Base-by-base conservation (phyloP, 2,113 vertebrate species). In the Tupaia tana region DNA sequence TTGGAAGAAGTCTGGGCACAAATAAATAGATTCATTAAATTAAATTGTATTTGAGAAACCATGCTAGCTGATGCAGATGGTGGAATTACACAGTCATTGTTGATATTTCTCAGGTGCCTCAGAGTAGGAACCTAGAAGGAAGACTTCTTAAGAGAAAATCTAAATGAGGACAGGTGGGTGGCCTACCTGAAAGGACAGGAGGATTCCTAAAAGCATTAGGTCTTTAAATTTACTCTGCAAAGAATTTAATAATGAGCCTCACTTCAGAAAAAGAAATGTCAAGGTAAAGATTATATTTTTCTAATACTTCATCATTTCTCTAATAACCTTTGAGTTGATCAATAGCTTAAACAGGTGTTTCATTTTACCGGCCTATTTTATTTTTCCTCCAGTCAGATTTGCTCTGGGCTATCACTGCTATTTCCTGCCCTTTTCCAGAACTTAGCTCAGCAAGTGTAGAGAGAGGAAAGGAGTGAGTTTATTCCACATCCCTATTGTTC, bases 311-410 rank as follows among this genome's bases (percentile, higher is more conserved):
- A 70, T 95, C 86, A 93, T 86, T 94, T 95, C 71, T 86, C 20
- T 93, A 82, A 95, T 95, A 95, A 93, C 95, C 89, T 97, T 95
- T 91, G 96, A 81, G 91, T 66, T 97, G 95, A 95, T 98, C 94
- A 82, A 96, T 97, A 97, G 91, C 94, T 78, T 93, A 81, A 84
- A 70, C 84, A 91, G 67, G 54, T 94, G 78, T 92, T 96, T 96
- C 84, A 83, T 88, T 89, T 96, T 69, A 66, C 61, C 25, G 31
- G 66, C 34, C 81, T 56, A 15, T 78, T 95, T 95, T 92, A 25
- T 83, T 92, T 95, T 58, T 52, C 56, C 91, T 86, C 34, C 16
- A 69, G 86, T 91, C 84, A 27, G 6, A 56, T 86, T 67, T 31
- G 88, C 94, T 95, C 75, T 79, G 79, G 92, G 96, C 67, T 14